Percentiles rank a stretch among this genome's conserved stretches.
phyloP scores from a whole-genome alignment of 2,797 vertebrate species.

The Phalloptychus januarius region DNA sequence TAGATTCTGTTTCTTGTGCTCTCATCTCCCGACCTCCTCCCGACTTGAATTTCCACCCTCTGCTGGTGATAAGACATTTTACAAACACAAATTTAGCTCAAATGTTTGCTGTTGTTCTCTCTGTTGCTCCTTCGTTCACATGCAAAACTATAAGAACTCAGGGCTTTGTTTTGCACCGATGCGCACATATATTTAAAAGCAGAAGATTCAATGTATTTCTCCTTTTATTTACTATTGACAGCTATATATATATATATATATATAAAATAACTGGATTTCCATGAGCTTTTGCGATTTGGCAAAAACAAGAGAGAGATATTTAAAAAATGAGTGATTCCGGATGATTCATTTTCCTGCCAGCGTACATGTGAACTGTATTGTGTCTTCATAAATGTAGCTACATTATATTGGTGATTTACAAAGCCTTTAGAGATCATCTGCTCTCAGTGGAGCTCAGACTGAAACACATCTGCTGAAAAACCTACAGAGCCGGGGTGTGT shows the following conservation, averaged over 20 bases:
- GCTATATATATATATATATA: neutral
- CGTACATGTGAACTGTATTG: slow-evolving; percentile 21
- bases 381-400: slow-evolving; percentile 29
- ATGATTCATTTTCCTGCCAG: slow-evolving; percentile 22
- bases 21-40: slow-evolving; percentile 7
- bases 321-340: slow-evolving; percentile 12
- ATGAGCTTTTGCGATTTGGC: neutral
- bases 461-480: slow-evolving; percentile 46
- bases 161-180: neutral
- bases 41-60: slow-evolving; percentile 21
- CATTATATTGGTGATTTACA: slow-evolving; percentile 41
- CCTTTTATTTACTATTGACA: neutral
- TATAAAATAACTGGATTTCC: slow-evolving; percentile 2
- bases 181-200: neutral
- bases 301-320: slow-evolving; percentile 9
- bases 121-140: slow-evolving; percentile 26
- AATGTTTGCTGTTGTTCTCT: slow-evolving; percentile 36
- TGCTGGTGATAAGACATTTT: slow-evolving; percentile 21
- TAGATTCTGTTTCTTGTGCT: slow-evolving; percentile 24
- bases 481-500: slow-evolving; percentile 3
- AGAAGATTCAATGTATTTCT: neutral
- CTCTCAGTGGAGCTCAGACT: slow-evolving; percentile 12
- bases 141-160: neutral
- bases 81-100: neutral
- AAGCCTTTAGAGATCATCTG: slow-evolving; percentile 35